Conservation (phyloP, 2,797 vertebrate species). For the Pitangus sulphuratus region DNA sequence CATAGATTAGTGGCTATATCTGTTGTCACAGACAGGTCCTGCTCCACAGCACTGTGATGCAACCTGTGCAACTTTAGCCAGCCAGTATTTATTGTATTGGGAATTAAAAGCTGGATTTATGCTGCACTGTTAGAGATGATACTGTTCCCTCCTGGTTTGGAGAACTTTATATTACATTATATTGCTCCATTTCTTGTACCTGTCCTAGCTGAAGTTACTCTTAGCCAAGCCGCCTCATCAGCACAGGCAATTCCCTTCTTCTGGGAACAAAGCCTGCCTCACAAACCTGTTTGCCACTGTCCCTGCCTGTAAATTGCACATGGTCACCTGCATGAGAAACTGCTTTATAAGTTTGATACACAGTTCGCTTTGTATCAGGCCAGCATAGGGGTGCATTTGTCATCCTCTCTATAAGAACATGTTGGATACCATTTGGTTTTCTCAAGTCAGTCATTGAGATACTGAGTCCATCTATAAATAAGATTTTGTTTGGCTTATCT, state of each 20-base stretch:
- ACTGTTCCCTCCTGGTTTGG: background rate
- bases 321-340: background rate
- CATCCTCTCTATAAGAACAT: background rate
- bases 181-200: background rate
- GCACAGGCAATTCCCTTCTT: background rate
- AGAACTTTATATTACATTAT: background rate
- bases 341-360: background rate
- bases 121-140: background rate
- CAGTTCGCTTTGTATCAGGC: fast-evolving
- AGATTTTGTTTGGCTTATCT: background rate
- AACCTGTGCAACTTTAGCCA: background rate
- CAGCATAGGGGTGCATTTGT: background rate
- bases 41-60: background rate
- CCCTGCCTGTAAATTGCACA: background rate
- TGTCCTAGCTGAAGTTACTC: background rate
- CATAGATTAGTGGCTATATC: background rate
- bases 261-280: background rate
- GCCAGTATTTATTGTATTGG: background rate
- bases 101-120: background rate
- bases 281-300: background rate
- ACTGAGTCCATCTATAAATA: background rate
- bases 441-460: background rate
- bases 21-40: background rate
- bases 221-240: background rate
- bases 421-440: background rate